phyloP scores from a whole-genome alignment of 2,113 vertebrate species.

The Microcebus jonahi region DNA sequence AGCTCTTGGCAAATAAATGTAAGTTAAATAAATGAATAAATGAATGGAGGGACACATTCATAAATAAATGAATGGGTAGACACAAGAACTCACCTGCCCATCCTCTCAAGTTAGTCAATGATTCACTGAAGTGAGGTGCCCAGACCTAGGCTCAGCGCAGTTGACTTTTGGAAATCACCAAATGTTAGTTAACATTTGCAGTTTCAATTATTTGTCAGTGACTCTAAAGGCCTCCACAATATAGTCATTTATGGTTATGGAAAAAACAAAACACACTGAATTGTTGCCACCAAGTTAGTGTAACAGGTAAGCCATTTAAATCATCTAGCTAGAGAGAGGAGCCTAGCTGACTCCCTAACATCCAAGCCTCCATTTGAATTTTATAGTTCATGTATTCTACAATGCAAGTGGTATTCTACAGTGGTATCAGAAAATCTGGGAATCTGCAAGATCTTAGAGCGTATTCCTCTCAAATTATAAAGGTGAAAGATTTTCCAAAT shows the following conservation, averaged over 20 bases:
- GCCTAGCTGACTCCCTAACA: not conserved
- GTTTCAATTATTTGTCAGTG: not conserved
- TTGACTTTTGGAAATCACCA: not conserved
- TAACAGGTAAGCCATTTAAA: not conserved
- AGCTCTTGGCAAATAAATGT: not conserved
- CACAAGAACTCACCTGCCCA: not conserved
- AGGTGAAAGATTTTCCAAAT: constrained; percentile 28
- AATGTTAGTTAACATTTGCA: not conserved
- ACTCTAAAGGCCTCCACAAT: not conserved
- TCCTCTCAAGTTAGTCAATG: not conserved
- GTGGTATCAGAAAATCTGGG: not conserved
- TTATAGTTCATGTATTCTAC: not conserved
- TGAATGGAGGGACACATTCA: not conserved
- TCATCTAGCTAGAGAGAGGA: not conserved
- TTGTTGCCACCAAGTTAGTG: not conserved
- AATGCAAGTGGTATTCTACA: not conserved
- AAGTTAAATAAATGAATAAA: not conserved
- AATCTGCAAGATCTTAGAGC: not conserved
- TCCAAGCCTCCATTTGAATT: not conserved
- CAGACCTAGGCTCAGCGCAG: not conserved
- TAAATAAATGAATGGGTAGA: not conserved
- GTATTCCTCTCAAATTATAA: constrained; percentile 6
- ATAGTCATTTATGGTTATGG: not conserved
- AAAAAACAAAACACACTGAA: not conserved
- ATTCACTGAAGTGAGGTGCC: not conserved